Base-by-base conservation (phyloP, 2,797 vertebrate genomes). In the Ptychadena robeensis region DNA sequence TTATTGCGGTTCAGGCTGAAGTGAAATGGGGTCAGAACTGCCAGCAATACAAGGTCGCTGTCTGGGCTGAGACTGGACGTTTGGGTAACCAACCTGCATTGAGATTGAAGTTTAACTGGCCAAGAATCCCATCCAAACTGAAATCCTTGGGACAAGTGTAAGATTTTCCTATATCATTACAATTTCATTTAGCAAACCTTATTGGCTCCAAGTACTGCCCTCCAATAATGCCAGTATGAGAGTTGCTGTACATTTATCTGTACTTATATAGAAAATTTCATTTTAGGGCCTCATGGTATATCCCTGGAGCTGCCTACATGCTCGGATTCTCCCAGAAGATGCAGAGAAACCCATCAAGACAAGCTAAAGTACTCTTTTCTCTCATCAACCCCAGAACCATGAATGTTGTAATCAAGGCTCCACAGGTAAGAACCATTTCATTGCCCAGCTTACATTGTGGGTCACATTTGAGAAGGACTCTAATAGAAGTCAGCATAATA, bases 11-110 rank as follows among this genome's bases (percentile, higher is more conserved):
- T 74, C 31, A 97, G 96, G 90, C 91, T 73, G 94, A 90, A 84
- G 0, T 95, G 85, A 90, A 90, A 61, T 96, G 95, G 95, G 96
- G 95, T 5, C 12, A 30, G 82, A 90, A 95, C 38, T 96, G 96
- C 89, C 92, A 92, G 86, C 85, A 94, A 35, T 96, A 95, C 85
- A 83, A 88, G 59, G 83, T 92, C 28, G 86, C 87, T 0, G 40
- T 93, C 65, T 91, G 87, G 73, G 90, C 90, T 85, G 93, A 96
- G 85, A 94, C 93, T 9, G 95, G 96, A 69, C 10, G 86, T 31
- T 91, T 96, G 76, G 92, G 86, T n/a, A 59, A 86, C 76, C 85
- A 93, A 18, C 93, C 93, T 48, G 94, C 95, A 40, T 15, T 82
- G 0, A 93, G 94, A 53, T 0, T 95, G 79, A 94, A 94, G 79